Base-by-base conservation (phyloP, 2,888 invertebrate species). In the Caenorhabditis panamensis region DNA sequence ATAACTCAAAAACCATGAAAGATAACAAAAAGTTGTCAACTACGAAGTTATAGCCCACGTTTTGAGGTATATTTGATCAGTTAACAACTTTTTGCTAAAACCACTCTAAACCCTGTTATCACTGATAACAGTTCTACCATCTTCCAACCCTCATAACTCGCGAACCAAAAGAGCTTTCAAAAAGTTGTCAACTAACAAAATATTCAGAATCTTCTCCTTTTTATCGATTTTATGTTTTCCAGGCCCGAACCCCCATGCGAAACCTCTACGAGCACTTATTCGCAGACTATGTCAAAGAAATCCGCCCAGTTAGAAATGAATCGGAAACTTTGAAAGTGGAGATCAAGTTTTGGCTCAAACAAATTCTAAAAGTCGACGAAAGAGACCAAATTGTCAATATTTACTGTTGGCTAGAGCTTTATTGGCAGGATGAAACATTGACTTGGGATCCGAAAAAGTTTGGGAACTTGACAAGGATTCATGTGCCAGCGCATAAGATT, bases 261-360 rank as follows among this genome's bases (percentile, higher is more conserved):
- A 76, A 73, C 18, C 79, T 89, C 16, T 89, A 87, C 72, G 86
- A 86, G 47, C 77, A 84, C 58, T 59, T 89, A 9, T 89, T 89
- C 62, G 44, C 63, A 24, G 88, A 87, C 49, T 89, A 89, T 78
- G 71, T 80, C 31, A 80, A 80, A 22, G 88, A 89, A 53, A 79
- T 90, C 24, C 86, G 90, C 0, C 90, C 90, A 1, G 89, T 90
- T 11, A 41, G 81, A 20, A 88, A 89, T 76, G 89, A 90, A 66
- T 72, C 80, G 0, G 53, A 64, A n/a, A 76, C 82, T 0, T 36
- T 83, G 24, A 69, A 83, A 59, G 84, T 90, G 8, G 78, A 84
- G 58, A 80, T 90, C 80, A 89, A 90, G 66, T 88, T 90, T 66
- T 90, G 90, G 90, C 84, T 90, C 44, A 90, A 89, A 79, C 90